These are phyloP conservation scores for Dinocampus coccinellae DNA, from an alignment of 2,888 invertebrate genomes.

Conservation along the genomic window DNA sequence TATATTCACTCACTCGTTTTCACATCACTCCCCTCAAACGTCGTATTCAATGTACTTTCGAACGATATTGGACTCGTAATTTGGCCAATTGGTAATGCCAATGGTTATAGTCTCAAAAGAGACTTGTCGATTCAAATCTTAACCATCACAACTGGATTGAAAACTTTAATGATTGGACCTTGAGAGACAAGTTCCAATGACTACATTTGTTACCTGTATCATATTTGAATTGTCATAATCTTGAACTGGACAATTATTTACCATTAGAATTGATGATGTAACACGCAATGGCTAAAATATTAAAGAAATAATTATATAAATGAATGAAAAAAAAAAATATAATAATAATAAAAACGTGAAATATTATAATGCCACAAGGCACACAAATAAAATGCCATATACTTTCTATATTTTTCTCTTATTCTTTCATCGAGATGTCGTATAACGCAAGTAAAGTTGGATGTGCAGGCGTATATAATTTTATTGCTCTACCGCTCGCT, in stretches of 20 bases:
- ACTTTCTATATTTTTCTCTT: not conserved
- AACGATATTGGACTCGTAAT: conserved; percentile 13
- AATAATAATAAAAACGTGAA: not conserved
- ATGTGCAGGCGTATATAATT: conserved; percentile 1
- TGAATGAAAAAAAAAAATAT: not conserved
- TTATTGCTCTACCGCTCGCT: conserved; percentile 9
- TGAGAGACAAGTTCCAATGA: not conserved
- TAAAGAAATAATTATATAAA: not conserved
- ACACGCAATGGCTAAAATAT: not conserved
- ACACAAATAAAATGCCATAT: not conserved
- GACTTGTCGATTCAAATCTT: conserved; percentile 1
- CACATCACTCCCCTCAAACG: not conserved
- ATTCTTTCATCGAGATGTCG: conserved; percentile 5
- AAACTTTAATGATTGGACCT: not conserved
- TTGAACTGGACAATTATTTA: not conserved
- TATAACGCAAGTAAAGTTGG: not conserved
- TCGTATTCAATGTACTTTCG: not conserved
- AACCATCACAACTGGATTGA: not conserved
- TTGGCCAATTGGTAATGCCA: conserved; percentile 22
- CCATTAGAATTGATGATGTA: not conserved
- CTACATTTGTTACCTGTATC: not conserved
- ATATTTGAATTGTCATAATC: not conserved
- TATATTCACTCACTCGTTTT: conserved; percentile 13
- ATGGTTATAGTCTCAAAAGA: not conserved
- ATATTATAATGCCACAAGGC: not conserved